Evolutionary conservation across 2,113 vertebrate species (phyloP).

Genomic region (Mus pahari): DNA sequence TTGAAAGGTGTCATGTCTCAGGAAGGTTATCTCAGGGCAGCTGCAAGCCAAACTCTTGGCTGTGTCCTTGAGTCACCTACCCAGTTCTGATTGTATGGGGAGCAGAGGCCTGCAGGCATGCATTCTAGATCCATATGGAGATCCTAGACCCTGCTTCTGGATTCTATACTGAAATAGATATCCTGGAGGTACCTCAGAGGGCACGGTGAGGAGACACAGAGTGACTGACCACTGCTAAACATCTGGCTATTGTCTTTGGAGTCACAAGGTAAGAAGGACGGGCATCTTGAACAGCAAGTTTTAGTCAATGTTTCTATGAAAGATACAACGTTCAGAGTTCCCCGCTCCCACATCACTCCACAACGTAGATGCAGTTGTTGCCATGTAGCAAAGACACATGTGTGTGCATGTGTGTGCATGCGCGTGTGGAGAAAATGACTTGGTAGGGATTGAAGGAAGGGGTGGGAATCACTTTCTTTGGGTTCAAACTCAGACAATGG

Average conservation of each 20-base stretch:
- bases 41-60: background rate
- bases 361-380: background rate
- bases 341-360: background rate
- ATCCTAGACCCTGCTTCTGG: background rate
- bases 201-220: background rate
- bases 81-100: background rate
- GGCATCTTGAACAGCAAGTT: background rate
- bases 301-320: background rate
- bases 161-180: background rate
- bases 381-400: background rate
- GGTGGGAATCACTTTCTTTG: background rate
- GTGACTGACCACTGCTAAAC: background rate
- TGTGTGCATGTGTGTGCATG: background rate
- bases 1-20: fast-evolving
- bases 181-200: background rate
- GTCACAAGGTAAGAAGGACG: background rate
- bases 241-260: background rate
- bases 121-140: background rate
- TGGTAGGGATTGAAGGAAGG: background rate
- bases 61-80: background rate
- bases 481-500: background rate
- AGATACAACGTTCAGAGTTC: background rate
- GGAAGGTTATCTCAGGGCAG: fast-evolving
- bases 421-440: background rate
- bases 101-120: background rate